phyloP scores from a whole-genome alignment of 2,888 invertebrate species.

The Cotesia congregata region DNA sequence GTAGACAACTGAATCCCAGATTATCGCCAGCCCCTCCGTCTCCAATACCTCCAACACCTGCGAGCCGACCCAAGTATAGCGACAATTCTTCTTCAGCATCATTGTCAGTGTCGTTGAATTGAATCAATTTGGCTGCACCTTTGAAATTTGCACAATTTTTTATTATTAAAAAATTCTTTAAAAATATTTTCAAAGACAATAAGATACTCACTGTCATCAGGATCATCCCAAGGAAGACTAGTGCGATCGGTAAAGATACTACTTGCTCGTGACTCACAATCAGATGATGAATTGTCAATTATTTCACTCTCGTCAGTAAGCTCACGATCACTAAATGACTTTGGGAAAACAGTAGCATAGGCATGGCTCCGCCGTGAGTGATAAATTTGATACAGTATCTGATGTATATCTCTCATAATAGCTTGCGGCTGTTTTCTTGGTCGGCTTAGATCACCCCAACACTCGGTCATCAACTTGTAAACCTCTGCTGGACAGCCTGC shows the following conservation, averaged over 20 bases:
- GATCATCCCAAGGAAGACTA: slow-evolving; percentile 63
- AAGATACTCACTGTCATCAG: slow-evolving; percentile 55
- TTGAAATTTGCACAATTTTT: slow-evolving; percentile 18
- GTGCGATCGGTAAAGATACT: slow-evolving; percentile 63
- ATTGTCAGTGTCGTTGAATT: slow-evolving; percentile 47
- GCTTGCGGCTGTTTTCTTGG: slow-evolving; percentile 84
- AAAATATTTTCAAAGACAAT: not conserved
- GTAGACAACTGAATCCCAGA: slow-evolving; percentile 13
- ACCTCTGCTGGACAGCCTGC: slow-evolving; percentile 81
- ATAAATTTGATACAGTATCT: slow-evolving; percentile 81
- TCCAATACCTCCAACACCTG: slow-evolving; percentile 36
- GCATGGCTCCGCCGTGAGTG: slow-evolving; percentile 76
- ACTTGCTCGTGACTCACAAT: slow-evolving; percentile 60
- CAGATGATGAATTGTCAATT: slow-evolving; percentile 60
- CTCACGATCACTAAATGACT: slow-evolving; percentile 57
- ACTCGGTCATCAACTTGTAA: slow-evolving; percentile 82
- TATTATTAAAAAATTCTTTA: not conserved
- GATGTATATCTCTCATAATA: slow-evolving; percentile 88
- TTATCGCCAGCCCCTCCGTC: slow-evolving; percentile 44
- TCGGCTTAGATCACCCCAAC: slow-evolving; percentile 84
- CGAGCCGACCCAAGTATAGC: slow-evolving; percentile 57
- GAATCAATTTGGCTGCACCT: slow-evolving; percentile 50
- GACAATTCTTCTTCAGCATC: slow-evolving; percentile 58
- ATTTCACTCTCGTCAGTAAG: slow-evolving; percentile 53
- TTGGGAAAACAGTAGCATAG: slow-evolving; percentile 73